phyloP scores from a whole-genome alignment of 2,888 invertebrate genomes.

The Lasioglossum villosulum region DNA sequence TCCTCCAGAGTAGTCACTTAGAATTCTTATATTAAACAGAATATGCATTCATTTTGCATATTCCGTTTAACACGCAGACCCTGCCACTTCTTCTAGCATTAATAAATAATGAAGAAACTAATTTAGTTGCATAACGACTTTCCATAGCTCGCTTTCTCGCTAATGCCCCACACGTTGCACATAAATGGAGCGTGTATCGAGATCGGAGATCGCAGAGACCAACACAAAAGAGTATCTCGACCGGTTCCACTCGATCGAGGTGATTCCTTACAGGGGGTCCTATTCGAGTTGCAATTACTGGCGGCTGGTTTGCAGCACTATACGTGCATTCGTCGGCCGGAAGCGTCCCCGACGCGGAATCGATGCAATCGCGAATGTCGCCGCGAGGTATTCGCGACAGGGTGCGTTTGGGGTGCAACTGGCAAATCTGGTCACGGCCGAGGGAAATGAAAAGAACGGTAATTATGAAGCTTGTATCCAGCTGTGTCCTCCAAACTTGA shows the following conservation, averaged over 20 bases:
- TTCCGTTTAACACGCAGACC: neutral
- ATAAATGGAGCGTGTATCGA: neutral
- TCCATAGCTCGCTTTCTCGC: neutral
- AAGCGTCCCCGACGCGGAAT: slow-evolving; percentile 5
- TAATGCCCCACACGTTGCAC: neutral
- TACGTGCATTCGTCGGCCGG: neutral
- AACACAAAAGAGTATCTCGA: slow-evolving; percentile 14
- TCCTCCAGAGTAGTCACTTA: too few relatives aligned
- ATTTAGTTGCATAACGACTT: neutral
- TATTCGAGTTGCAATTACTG: slow-evolving; percentile 16
- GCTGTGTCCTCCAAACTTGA: slow-evolving; percentile 57
- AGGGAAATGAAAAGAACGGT: slow-evolving; percentile 52
- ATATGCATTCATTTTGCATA: neutral
- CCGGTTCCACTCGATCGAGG: neutral
- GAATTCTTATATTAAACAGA: too few relatives aligned
- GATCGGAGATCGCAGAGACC: neutral
- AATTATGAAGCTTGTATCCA: slow-evolving; percentile 63
- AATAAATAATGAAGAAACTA: neutral
- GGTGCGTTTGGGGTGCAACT: neutral
- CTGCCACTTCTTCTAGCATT: too few relatives aligned
- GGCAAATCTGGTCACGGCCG: neutral
- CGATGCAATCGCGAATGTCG: slow-evolving; percentile 27
- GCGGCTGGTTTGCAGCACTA: neutral
- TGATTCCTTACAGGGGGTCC: neutral
- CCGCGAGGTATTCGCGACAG: slow-evolving; percentile 7